Evolutionary conservation across 2,888 invertebrate species (phyloP), one percentile per base, ranked within the genome.

Genomic region (Amiota communis): DNA sequence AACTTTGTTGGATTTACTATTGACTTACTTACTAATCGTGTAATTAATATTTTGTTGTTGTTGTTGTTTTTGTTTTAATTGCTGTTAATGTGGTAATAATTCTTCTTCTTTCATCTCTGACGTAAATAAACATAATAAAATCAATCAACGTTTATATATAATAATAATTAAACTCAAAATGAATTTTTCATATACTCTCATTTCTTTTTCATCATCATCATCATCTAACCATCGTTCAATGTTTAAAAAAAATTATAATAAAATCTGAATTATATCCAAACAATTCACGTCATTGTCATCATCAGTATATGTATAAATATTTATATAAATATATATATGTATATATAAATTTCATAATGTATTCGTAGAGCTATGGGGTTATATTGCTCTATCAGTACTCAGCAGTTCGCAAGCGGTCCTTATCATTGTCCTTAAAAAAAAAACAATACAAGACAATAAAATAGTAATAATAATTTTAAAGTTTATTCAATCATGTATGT

Each of bases 351-450:
- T 36, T 36, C 36, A 36, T 36, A 36, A 36, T 36, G 6, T 36
- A 36, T 36, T 36, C 36, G 36, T 36, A 36, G 36, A 36, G 36
- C 36, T 36, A 6, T 36, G 8, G 36, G 8, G 36, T 36, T 6
- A 36, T 36, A 15, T n/a, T 15, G 78, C 74, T 85, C 82, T 76
- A 78, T 85, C 79, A 87, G 77, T 86, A 87, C 79, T 87, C 86
- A 84, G 81, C 82, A 77, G 82, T 86, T 77, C 83, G 81, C 80
- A 80, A 77, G 74, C 80, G 81, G 63, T 87, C 82, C 74, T 83
- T 86, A 77, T 88, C 86, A 80, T 82, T 86, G 78, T 80, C 85
- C 87, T 88, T 77, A 59, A 86, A 80, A 10, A 57, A 23, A 61
- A 0, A 15, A 56, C 63, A 65, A 15, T 47, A 48, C 59, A 70